Percentiles rank a stretch among this genome's conserved stretches.
Conservation (phyloP, 2,797 vertebrate species). For the Tokudaia tokunoshimensis region DNA sequence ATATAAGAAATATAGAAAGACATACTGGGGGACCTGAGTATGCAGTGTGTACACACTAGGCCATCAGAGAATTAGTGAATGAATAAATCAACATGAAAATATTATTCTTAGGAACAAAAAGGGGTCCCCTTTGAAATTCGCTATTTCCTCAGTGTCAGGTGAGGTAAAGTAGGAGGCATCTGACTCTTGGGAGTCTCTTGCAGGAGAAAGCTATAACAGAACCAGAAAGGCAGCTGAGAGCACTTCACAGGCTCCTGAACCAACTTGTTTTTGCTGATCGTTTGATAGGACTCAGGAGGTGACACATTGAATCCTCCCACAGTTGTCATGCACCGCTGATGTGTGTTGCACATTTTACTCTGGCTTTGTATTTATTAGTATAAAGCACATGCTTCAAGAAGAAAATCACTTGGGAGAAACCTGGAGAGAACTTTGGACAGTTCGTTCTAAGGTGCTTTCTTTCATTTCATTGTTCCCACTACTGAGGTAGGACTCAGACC, state of each 20-base stretch:
- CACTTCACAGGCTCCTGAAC: not conserved
- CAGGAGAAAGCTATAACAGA: not conserved
- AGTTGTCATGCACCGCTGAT: accelerated
- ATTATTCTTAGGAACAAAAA: not conserved
- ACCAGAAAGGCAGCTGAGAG: not conserved
- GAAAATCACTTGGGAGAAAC: not conserved
- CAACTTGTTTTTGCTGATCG: not conserved
- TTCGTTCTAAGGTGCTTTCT: not conserved
- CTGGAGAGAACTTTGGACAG: not conserved
- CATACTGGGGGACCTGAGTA: no score
- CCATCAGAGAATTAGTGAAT: not conserved
- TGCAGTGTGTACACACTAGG: accelerated
- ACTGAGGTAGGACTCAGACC: not conserved
- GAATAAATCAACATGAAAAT: not conserved
- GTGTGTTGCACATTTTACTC: accelerated
- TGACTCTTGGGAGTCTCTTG: not conserved
- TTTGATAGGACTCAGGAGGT: not conserved
- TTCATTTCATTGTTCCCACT: not conserved
- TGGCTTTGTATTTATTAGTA: not conserved
- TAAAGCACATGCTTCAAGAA: not conserved
- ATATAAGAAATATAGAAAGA: not conserved
- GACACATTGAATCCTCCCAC: accelerated
- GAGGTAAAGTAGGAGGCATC: not conserved
- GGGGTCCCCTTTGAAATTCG: not conserved
- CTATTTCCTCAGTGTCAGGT: not conserved